Evolutionary conservation across 2,113 vertebrate species (phyloP), one percentile per base, ranked within the genome.

Genomic region (Lota lota): DNA sequence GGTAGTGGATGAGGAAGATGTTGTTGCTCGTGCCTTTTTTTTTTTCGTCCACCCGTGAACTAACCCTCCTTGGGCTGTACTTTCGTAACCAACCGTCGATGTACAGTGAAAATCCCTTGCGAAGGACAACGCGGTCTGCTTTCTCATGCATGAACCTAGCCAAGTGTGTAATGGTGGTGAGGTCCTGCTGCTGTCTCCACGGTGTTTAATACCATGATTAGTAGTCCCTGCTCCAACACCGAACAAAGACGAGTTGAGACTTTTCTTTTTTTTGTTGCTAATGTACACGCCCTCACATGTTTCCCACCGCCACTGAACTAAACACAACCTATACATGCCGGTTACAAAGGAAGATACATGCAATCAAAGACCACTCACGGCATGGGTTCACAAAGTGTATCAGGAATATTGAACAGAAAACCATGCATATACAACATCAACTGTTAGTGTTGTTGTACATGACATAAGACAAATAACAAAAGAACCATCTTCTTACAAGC

Each of bases 141-240:
- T n/a, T 36, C 16, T n/a, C 17, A 36, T 33, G 61, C 61, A 22
- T 33, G 28, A 28, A 63, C 15, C 22, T 61, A 24, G 60, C 15
- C 22, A 63, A 12, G 22, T 10, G 11, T 21, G 66, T 69, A 2
- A 1, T 22, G 60, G 61, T 68, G 53, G 57, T 65, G 67, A 61
- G 67, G 75, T 78, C 79, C 4, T 78, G 79, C 67, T 75, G 73
- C 68, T 72, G 75, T 82, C 73, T 80, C 78, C 74, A 67, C 75
- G 51, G 68, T 67, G 76, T 64, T 79, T 66, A 74, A 80, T 64
- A 65, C 63, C 61, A 24, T 68, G 68, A 81, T 84, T 76, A 74
- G 7, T 47, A 73, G 7, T 2, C 75, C 60, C 64, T 54, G 54
- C 28, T 66, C 50, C 12, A 33, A 28, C 6, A 17, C 33, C 54